phyloP scores from a whole-genome alignment of 1,140 invertebrate species.

The Pristionchus pacificus region DNA sequence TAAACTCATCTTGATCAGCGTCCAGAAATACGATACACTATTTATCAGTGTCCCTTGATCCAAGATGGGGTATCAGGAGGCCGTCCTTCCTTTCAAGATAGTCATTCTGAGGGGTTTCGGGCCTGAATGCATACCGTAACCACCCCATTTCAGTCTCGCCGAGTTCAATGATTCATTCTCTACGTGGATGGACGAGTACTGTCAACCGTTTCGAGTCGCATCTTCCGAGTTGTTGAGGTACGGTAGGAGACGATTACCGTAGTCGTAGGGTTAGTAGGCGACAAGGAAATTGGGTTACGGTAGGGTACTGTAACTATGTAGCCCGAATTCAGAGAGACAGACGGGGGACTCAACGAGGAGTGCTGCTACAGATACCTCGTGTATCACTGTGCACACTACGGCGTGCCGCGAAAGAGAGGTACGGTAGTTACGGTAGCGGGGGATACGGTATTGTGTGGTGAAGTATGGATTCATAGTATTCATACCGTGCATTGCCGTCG shows the following conservation, averaged over 20 bases:
- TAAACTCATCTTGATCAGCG: too few species aligned
- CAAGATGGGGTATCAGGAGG: neutral
- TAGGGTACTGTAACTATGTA: neutral
- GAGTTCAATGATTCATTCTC: slow-evolving; percentile 45
- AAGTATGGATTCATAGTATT: too few species aligned
- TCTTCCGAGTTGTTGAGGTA: slow-evolving; percentile 40
- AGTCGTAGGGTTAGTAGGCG: too few species aligned
- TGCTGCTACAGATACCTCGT: slow-evolving; percentile 52
- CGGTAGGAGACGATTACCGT: too few species aligned
- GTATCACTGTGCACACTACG: slow-evolving; percentile 51
- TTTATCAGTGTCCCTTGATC: too few species aligned
- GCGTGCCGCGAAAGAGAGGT: slow-evolving; percentile 46
- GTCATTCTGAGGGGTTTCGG: too few species aligned
- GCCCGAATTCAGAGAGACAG: slow-evolving; percentile 11
- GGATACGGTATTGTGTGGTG: too few species aligned
- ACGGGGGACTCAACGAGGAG: slow-evolving; percentile 20
- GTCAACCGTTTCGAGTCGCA: slow-evolving; percentile 48
- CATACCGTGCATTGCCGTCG: too few species aligned
- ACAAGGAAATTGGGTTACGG: too few species aligned
- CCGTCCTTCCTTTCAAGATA: too few species aligned
- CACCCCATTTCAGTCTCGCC: slow-evolving; percentile 16
- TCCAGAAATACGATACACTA: too few species aligned
- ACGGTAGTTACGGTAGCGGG: slow-evolving; percentile 12
- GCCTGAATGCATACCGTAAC: neutral
- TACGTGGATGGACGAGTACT: slow-evolving; percentile 39